Conservation (phyloP, 2,797 vertebrate species). For the Micrastur ruficollis region DNA sequence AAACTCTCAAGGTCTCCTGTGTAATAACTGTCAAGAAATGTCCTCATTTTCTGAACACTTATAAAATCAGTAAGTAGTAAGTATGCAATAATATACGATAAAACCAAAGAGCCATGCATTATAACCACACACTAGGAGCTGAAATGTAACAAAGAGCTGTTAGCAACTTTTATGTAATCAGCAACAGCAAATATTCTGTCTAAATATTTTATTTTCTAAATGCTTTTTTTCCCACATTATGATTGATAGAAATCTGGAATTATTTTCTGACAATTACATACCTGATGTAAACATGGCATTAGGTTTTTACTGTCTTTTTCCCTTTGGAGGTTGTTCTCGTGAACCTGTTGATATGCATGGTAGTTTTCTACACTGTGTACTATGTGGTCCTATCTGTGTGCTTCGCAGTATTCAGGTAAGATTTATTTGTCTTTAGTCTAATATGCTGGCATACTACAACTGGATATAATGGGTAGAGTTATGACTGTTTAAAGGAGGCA, state of each 20-base stretch:
- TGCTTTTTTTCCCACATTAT: background rate
- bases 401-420: slow-evolving; percentile 82
- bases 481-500: background rate
- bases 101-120: background rate
- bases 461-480: background rate
- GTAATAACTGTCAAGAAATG: background rate
- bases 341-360: slow-evolving; percentile 83
- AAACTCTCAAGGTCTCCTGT: background rate
- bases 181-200: background rate
- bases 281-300: background rate
- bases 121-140: background rate
- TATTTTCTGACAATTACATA: background rate
- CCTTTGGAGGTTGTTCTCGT: slow-evolving; percentile 78
- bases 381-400: slow-evolving; percentile 81
- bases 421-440: background rate
- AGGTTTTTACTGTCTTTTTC: background rate
- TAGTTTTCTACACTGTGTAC: slow-evolving; percentile 85
- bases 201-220: background rate
- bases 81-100: background rate
- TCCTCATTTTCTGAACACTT: background rate
- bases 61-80: background rate
- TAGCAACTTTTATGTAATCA: background rate
- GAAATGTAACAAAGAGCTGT: background rate
- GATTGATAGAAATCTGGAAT: background rate
- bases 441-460: background rate